Conservation (phyloP, 2,888 invertebrate genomes). For the Fissipunctia ypsillon region DNA sequence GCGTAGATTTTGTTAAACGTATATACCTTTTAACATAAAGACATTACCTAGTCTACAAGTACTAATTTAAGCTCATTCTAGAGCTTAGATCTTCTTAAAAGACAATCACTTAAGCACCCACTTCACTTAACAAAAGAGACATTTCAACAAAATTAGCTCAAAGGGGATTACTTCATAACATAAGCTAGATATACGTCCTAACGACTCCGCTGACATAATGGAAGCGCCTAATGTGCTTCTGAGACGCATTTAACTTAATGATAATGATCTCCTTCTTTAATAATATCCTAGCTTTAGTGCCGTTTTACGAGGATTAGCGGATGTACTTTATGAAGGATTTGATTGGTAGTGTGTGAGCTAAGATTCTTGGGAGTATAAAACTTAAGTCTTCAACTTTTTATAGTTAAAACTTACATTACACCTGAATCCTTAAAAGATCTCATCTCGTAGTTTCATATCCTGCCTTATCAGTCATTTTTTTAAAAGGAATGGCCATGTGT, state of each 20-base stretch:
- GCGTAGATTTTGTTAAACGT: neutral
- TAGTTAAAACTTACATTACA: neutral
- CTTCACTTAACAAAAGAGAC: slow-evolving; percentile 42
- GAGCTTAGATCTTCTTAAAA: slow-evolving; percentile 28
- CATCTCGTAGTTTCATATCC: neutral
- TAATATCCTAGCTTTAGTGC: slow-evolving; percentile 48
- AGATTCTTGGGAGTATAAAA: neutral
- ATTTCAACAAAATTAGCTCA: slow-evolving; percentile 56
- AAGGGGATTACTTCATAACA: slow-evolving; percentile 48
- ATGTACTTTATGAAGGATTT: slow-evolving; percentile 7
- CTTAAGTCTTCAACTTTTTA: neutral
- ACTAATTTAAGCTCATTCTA: slow-evolving; percentile 26
- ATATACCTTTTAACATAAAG: slow-evolving; percentile 9
- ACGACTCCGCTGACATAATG: slow-evolving; percentile 57
- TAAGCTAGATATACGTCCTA: slow-evolving; percentile 49
- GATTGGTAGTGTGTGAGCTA: neutral
- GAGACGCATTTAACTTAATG: slow-evolving; percentile 66
- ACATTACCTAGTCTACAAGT: slow-evolving; percentile 7
- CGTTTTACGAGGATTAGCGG: slow-evolving; percentile 33
- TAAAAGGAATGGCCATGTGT: no score
- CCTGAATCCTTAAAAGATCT: neutral
- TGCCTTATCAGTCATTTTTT: neutral
- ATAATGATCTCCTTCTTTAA: slow-evolving; percentile 61
- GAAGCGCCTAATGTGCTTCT: slow-evolving; percentile 56
- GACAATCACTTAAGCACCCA: slow-evolving; percentile 32